These are phyloP conservation scores for Trematomus bernacchii DNA, from an alignment of 2,797 vertebrate species.

Conservation along the genomic window DNA sequence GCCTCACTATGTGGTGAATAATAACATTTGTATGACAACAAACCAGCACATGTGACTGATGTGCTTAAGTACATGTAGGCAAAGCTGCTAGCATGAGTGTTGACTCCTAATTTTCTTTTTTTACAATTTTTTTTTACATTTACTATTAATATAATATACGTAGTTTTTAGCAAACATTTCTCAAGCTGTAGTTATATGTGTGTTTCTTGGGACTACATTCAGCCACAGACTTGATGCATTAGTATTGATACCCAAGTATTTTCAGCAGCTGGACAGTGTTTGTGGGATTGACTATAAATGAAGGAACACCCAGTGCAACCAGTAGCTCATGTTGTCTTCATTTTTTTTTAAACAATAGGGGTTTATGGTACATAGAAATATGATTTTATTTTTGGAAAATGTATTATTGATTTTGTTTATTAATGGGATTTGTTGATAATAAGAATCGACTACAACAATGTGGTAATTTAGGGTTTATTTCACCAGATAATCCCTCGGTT, in stretches of 20 bases:
- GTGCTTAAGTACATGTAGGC: too few species aligned
- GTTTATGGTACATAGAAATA: too few species aligned
- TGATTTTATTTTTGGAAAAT: too few species aligned
- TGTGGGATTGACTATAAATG: not conserved
- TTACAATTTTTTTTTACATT: too few species aligned
- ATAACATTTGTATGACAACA: not conserved
- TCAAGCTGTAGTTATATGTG: not conserved
- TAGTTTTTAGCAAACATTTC: not conserved
- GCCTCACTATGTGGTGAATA: not conserved
- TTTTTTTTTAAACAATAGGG: too few species aligned
- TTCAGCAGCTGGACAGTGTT: not conserved
- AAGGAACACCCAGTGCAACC: too few species aligned
- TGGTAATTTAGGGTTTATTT: slow-evolving; percentile 27
- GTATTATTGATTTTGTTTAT: not conserved
- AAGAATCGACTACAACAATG: not conserved
- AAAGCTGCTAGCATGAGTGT: too few species aligned
- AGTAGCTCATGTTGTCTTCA: too few species aligned
- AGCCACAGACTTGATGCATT: not conserved
- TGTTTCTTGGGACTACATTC: not conserved
- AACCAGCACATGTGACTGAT: not conserved
- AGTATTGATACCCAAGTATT: not conserved
- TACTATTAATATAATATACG: too few species aligned
- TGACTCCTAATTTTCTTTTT: too few species aligned
- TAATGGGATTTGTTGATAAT: not conserved
- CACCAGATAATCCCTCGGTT: slow-evolving; percentile 17